A percentile compares a stretch with the other conserved stretches of the same genome.
These are phyloP conservation scores for Micropterix aruncella DNA, from an alignment of 2,888 invertebrate genomes.

Conservation along the genomic window DNA sequence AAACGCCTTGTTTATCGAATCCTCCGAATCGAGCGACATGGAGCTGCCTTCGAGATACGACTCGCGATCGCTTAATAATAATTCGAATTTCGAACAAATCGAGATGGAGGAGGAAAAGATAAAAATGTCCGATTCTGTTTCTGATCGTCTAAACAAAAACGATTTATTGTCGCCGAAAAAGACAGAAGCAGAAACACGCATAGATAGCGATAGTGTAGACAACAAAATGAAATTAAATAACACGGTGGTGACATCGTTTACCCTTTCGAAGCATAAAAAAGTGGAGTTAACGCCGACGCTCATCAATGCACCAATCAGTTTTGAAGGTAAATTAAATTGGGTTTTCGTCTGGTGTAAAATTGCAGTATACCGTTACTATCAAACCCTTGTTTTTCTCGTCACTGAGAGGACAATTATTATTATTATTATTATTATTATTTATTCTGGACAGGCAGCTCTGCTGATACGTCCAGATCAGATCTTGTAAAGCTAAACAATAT, in stretches of 20 bases:
- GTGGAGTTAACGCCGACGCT: conserved; percentile 41
- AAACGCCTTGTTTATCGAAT: neutral
- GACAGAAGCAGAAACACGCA: neutral
- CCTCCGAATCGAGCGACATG: conserved; percentile 7
- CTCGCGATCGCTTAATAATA: conserved; percentile 14
- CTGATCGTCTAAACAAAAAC: neutral
- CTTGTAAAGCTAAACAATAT: too few relatives aligned
- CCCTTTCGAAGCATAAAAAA: conserved; percentile 43
- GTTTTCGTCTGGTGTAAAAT: too few relatives aligned
- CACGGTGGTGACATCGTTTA: conserved; percentile 38
- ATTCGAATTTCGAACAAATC: conserved; percentile 7
- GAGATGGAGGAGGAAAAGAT: neutral
- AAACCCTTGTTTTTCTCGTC: too few relatives aligned
- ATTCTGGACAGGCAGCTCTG: too few relatives aligned
- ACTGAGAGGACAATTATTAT: too few relatives aligned
- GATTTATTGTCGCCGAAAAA: too few relatives aligned
- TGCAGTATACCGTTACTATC: too few relatives aligned
- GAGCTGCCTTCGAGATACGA: conserved; percentile 1
- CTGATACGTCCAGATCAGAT: too few relatives aligned
- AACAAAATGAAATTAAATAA: too few relatives aligned
- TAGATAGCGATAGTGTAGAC: neutral
- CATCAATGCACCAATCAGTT: conserved; percentile 13
- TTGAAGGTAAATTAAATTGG: neutral
- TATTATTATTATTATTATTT: too few relatives aligned
- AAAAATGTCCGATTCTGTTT: neutral